These are phyloP conservation scores for Tromatobia lineatoria DNA, from an alignment of 2,888 invertebrate genomes.

Conservation along the genomic window DNA sequence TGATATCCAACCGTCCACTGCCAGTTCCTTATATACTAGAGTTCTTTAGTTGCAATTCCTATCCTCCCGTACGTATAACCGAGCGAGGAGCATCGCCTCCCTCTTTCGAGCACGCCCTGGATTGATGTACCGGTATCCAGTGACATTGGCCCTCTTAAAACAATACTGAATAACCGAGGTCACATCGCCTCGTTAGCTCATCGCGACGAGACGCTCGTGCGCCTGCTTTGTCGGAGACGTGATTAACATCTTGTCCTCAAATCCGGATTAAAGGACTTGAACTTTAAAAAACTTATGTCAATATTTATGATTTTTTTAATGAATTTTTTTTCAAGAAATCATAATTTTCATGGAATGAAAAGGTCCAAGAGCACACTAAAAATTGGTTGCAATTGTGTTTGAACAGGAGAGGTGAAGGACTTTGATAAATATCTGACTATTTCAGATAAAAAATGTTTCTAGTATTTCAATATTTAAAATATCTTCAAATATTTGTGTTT, in stretches of 20 bases:
- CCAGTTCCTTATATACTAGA: conserved; percentile 80
- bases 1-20: conserved; percentile 78
- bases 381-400: background rate
- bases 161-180: conserved; percentile 74
- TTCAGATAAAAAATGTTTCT: too few species aligned
- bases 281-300: background rate
- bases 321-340: too few species aligned
- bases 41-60: conserved; percentile 63
- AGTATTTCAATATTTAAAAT: too few species aligned
- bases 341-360: too few species aligned
- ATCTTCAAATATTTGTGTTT: too few species aligned
- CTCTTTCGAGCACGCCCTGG: conserved; percentile 55
- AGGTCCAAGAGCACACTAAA: too few species aligned
- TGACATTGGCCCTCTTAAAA: conserved; percentile 84
- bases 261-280: background rate
- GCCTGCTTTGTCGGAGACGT: conserved; percentile 35
- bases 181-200: conserved; percentile 64
- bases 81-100: conserved; percentile 34
- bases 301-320: background rate
- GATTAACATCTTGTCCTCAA: conserved; percentile 24
- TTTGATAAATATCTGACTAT: too few species aligned
- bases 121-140: conserved; percentile 62
- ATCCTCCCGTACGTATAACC: conserved; percentile 51
- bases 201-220: conserved; percentile 62
- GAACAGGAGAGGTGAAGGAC: too few species aligned